Evolutionary conservation across 1,140 invertebrate species (phyloP).

Genomic region (Conus ventricosus): DNA sequence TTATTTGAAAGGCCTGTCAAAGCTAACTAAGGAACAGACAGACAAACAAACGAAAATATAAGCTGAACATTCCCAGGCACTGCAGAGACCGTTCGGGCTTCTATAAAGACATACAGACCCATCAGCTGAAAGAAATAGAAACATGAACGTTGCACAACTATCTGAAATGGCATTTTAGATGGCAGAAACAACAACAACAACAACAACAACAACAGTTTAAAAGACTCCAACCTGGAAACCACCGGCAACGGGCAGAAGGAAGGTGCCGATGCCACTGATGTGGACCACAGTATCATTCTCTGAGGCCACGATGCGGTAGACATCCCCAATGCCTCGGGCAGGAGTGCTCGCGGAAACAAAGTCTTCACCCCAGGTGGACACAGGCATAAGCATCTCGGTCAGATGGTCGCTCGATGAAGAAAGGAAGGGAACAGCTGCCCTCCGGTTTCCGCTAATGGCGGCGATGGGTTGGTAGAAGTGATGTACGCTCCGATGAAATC

Average conservation of each 20-base stretch:
- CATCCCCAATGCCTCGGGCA: constrained; percentile 53
- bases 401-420: constrained; percentile 39
- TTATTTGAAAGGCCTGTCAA: too few relatives aligned
- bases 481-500: constrained; percentile 61
- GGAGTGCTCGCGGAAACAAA: constrained; percentile 56
- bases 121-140: too few relatives aligned
- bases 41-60: too few relatives aligned
- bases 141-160: too few relatives aligned
- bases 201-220: too few relatives aligned
- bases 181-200: too few relatives aligned
- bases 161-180: too few relatives aligned
- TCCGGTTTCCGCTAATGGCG: constrained; percentile 58
- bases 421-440: too few relatives aligned
- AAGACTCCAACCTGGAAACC: background rate
- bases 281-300: constrained; percentile 49
- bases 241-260: constrained; percentile 29
- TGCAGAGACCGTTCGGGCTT: too few relatives aligned
- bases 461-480: constrained; percentile 50
- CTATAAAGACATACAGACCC: too few relatives aligned
- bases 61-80: too few relatives aligned
- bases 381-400: constrained; percentile 59
- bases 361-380: constrained; percentile 59
- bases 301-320: constrained; percentile 54
- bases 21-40: too few relatives aligned
- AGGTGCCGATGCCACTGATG: background rate